Evolutionary conservation across 1,140 invertebrate genomes (phyloP).

Genomic region (Cyclargus thomasi): DNA sequence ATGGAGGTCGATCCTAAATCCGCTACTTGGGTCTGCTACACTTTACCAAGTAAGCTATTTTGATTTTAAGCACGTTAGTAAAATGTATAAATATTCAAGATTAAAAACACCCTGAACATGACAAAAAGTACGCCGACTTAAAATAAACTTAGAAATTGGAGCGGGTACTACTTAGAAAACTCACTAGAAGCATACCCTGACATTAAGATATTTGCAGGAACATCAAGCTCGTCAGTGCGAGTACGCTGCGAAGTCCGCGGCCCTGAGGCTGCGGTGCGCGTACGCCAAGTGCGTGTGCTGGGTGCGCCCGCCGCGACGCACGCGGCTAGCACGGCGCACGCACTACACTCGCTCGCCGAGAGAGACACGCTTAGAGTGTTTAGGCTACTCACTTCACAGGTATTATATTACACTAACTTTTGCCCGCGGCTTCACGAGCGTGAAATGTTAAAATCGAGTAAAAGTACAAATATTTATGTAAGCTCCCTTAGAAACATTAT

Average conservation of each 20-base stretch:
- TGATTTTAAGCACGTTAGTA: too few relatives aligned
- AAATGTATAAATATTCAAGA: too few relatives aligned
- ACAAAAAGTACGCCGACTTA: too few relatives aligned
- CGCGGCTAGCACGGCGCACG: constrained; percentile 79
- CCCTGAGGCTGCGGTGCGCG: constrained; percentile 90
- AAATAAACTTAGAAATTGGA: too few relatives aligned
- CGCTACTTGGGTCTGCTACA: constrained; percentile 91
- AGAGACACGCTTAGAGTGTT: constrained; percentile 95
- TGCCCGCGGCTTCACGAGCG: too few relatives aligned
- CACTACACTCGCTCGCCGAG: constrained; percentile 92
- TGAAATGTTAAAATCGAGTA: too few relatives aligned
- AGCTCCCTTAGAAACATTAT: too few relatives aligned
- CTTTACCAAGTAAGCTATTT: constrained; percentile 78
- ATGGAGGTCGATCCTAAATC: constrained; percentile 88
- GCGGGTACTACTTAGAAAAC: too few relatives aligned
- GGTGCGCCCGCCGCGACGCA: constrained; percentile 68
- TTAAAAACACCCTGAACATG: too few relatives aligned
- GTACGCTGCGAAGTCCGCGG: constrained; percentile 92
- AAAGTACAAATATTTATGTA: too few relatives aligned
- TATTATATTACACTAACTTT: constrained; percentile 16
- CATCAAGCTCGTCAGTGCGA: constrained; percentile 40
- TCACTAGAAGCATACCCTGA: too few relatives aligned
- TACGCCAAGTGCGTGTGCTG: constrained; percentile 88
- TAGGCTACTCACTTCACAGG: constrained; percentile 93
- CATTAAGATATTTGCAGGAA: constrained; percentile 27